Evolutionary conservation across 2,797 vertebrate species (phyloP).

Genomic region (Cyclopterus lumpus): DNA sequence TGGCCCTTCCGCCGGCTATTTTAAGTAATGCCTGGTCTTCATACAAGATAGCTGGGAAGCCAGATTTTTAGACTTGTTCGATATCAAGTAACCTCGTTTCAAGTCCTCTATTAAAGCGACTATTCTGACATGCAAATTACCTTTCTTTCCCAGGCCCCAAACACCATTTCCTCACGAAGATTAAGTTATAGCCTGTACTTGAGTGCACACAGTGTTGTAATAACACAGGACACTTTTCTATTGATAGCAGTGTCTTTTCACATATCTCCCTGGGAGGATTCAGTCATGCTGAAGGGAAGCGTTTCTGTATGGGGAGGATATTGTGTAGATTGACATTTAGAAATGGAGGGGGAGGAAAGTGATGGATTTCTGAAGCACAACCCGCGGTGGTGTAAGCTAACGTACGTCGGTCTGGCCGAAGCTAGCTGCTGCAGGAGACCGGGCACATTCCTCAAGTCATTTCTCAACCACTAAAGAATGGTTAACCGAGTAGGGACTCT

Average conservation of each 20-base stretch:
- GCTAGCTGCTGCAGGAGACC: constrained; percentile 37
- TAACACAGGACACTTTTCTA: constrained; percentile 71
- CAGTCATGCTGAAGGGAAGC: constrained; percentile 73
- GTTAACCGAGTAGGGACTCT: constrained; percentile 62
- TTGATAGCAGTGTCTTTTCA: constrained; percentile 75
- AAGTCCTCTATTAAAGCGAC: constrained; percentile 82
- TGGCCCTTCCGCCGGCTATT: constrained; percentile 82
- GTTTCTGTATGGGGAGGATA: constrained; percentile 67
- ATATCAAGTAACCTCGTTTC: constrained; percentile 87
- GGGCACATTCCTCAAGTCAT: constrained; percentile 59
- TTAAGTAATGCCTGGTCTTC: constrained; percentile 80
- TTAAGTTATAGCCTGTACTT: constrained; percentile 81
- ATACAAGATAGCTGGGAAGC: constrained; percentile 84
- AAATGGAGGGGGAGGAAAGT: constrained; percentile 57
- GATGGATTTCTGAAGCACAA: constrained; percentile 58
- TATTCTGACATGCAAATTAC: constrained; percentile 87
- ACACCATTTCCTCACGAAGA: constrained; percentile 81
- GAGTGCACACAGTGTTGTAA: constrained; percentile 73
- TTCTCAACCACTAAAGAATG: constrained; percentile 68
- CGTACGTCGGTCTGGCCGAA: constrained; percentile 10
- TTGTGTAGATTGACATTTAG: constrained; percentile 79
- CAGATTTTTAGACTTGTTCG: constrained; percentile 83
- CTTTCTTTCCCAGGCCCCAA: constrained; percentile 77
- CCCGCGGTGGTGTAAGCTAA: constrained; percentile 45
- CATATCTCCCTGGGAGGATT: constrained; percentile 66